phyloP scores from a whole-genome alignment of 2,888 invertebrate species.

The Choristoneura rosaceana region DNA sequence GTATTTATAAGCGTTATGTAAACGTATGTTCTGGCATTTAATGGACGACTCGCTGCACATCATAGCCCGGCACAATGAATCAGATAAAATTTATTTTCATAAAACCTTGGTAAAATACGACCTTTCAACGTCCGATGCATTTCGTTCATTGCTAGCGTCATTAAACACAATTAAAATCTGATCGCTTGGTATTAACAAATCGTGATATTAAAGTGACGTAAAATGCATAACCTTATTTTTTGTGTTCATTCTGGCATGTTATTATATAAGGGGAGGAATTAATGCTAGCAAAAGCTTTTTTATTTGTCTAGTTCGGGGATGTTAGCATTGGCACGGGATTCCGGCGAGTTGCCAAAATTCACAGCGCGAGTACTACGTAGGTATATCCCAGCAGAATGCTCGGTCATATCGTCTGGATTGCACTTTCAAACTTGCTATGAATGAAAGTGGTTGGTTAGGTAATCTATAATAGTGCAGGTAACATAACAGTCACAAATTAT shows the following conservation, averaged over 20 bases:
- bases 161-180: slow-evolving; percentile 23
- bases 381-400: background rate
- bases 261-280: slow-evolving; percentile 56
- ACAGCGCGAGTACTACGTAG: slow-evolving; percentile 54
- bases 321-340: slow-evolving; percentile 56
- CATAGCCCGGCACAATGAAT: slow-evolving; percentile 21
- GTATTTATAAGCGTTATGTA: slow-evolving; percentile 25
- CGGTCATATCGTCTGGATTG: slow-evolving; percentile 25
- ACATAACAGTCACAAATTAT: background rate
- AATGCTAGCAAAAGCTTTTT: slow-evolving; percentile 58
- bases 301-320: slow-evolving; percentile 58
- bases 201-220: background rate
- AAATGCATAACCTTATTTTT: background rate
- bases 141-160: slow-evolving; percentile 52
- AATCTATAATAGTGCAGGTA: background rate
- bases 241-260: slow-evolving; percentile 22
- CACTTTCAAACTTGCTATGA: slow-evolving; percentile 22
- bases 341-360: slow-evolving; percentile 68
- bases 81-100: slow-evolving; percentile 59
- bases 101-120: slow-evolving; percentile 77
- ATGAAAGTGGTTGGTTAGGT: slow-evolving; percentile 22
- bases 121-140: slow-evolving; percentile 79
- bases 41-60: slow-evolving; percentile 21
- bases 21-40: slow-evolving; percentile 24
- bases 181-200: slow-evolving; percentile 11